A percentile compares a stretch with the other conserved stretches of the same genome.
Evolutionary conservation across 2,888 invertebrate genomes (phyloP).

Genomic region (Dryocosmus kuriphilus): DNA sequence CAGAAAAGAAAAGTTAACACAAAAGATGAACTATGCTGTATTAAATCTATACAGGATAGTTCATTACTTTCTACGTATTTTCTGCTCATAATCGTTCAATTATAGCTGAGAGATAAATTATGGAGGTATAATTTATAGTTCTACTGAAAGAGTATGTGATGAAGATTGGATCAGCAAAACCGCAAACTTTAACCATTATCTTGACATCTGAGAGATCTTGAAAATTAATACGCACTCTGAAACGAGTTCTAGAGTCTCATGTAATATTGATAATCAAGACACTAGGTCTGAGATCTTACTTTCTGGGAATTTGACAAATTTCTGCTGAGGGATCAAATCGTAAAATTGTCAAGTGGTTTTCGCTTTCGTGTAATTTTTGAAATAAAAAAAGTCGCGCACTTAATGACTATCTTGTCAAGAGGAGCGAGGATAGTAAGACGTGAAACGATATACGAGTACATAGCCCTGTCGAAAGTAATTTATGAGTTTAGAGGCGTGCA

Average conservation of each 20-base stretch:
- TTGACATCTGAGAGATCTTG: slow-evolving; percentile 13
- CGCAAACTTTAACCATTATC: slow-evolving; percentile 15
- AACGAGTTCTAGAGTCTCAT: too few species aligned
- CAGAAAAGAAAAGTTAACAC: slow-evolving; percentile 2
- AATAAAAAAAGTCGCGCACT: neutral
- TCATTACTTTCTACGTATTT: slow-evolving; percentile 24
- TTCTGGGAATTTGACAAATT: neutral
- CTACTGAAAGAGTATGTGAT: slow-evolving; percentile 7
- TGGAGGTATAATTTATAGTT: neutral
- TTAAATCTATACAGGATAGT: neutral
- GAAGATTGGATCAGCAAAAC: slow-evolving; percentile 17
- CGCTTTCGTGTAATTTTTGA: neutral
- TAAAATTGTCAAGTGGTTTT: neutral
- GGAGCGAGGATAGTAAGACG: neutral
- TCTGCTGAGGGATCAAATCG: neutral
- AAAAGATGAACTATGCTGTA: neutral
- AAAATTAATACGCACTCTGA: neutral
- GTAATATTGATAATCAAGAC: neutral
- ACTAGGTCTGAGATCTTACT: neutral
- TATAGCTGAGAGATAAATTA: slow-evolving; percentile 13
- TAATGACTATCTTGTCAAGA: neutral
- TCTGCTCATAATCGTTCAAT: slow-evolving; percentile 33
- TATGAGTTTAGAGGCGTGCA: slow-evolving; percentile 7
- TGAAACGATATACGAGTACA: slow-evolving; percentile 1
- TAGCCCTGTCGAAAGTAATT: neutral